Base-by-base conservation (phyloP, 1,140 invertebrate genomes). In the Plodia interpunctella region DNA sequence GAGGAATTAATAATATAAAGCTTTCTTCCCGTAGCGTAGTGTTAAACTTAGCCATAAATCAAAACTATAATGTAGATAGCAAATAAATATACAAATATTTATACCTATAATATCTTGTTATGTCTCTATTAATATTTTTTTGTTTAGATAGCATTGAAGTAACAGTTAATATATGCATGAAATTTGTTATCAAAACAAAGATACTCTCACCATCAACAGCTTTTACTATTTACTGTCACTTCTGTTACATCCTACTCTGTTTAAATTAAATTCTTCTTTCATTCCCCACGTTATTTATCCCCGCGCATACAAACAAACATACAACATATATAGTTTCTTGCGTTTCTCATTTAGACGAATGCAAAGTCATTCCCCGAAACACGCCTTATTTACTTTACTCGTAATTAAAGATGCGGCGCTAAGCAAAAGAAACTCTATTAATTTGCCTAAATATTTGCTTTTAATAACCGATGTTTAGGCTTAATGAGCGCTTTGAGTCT, bases 391-490 rank as follows among this genome's bases (percentile, higher is more conserved):
- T 87, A 74, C 71, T 64, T 66, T 74, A 71, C 68, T 57, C 74
- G 80, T 87, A 87, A 89, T 89, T 87, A 89, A 85, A 83, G 81
- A 83, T 80, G 70, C 78, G 77, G 64, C 72, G 73, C 63, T 73
- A 64, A 61, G 59, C 82, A 87, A 89, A 89, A 87, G 83, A 87
- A 89, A 80, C 72, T 70, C 63, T 85, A 89, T 85, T 89, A 85
- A 87, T 85, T 85, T 85, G 76, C 71, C 59, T 68, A 72, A 87
- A 87, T 87, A 87, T 87, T 89, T 84, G 70, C 66, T 72, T 80
- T 77, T 87, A 81, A 85, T 89, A 87, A 86, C 53, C 49, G 49
- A 57, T 55, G 55, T 60, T 53, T 50, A 53, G 52, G 52, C 59
- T 55, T 60, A 54, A 59, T 57, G 49, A 49, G 56, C 49, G 25